Evolutionary conservation across 2,797 vertebrate genomes (phyloP).

Genomic region (Centropyge bicolor): DNA sequence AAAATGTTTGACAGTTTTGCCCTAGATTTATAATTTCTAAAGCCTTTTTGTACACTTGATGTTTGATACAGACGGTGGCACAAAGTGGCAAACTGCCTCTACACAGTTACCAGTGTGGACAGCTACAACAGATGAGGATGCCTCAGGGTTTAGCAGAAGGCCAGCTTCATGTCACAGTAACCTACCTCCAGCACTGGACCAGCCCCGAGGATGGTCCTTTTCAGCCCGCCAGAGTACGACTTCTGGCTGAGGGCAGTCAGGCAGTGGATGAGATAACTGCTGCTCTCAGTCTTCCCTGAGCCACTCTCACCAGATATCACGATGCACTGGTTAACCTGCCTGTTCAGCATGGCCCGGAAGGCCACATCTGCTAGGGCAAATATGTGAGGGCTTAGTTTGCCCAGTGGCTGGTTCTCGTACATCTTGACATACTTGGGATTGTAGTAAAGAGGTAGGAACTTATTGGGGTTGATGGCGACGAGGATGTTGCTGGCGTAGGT

Average conservation of each 20-base stretch:
- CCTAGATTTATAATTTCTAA: no score
- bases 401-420: slow-evolving; percentile 94
- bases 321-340: slow-evolving; percentile 91
- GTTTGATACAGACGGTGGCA: background rate
- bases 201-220: slow-evolving; percentile 94
- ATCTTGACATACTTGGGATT: slow-evolving; percentile 96
- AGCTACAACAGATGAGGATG: background rate
- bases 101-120: background rate
- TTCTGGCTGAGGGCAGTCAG: slow-evolving; percentile 95
- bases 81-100: background rate
- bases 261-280: slow-evolving; percentile 97
- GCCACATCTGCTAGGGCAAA: slow-evolving; percentile 93
- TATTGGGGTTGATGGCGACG: slow-evolving; percentile 95
- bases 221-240: slow-evolving; percentile 90
- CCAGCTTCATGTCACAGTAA: background rate
- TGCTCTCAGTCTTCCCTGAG: slow-evolving; percentile 96
- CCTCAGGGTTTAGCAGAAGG: background rate
- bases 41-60: no score
- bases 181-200: slow-evolving; percentile 96
- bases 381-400: slow-evolving; percentile 94
- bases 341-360: slow-evolving; percentile 91
- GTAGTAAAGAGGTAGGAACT: slow-evolving; percentile 96
- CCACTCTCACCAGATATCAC: slow-evolving; percentile 96
- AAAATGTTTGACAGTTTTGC: background rate
- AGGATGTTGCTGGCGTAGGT: slow-evolving; percentile 94